Evolutionary conservation across 2,888 invertebrate genomes (phyloP).

Genomic region (Agrotis segetum): DNA sequence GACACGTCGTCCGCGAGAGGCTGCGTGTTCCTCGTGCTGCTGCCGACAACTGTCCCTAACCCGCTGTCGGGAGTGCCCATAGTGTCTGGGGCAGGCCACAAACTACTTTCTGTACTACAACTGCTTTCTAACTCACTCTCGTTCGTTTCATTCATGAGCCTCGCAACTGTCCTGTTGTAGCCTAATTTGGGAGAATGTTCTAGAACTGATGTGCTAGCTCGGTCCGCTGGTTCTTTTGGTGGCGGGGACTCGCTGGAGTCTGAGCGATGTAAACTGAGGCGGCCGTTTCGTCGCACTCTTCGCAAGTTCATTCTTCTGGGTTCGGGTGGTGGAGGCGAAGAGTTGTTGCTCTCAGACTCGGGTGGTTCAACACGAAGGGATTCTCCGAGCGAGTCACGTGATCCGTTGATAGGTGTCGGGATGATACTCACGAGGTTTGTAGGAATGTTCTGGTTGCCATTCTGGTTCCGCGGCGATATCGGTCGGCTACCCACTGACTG

Average conservation of each 20-base stretch:
- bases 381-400: constrained; percentile 84
- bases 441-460: constrained; percentile 73
- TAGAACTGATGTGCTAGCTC: constrained; percentile 70
- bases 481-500: constrained; percentile 85
- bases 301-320: constrained; percentile 74
- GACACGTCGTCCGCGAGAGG: constrained; percentile 79
- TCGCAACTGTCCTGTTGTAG: constrained; percentile 81
- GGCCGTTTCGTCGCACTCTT: constrained; percentile 77
- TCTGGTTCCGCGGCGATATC: constrained; percentile 80
- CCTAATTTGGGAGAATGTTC: constrained; percentile 75
- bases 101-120: constrained; percentile 84
- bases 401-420: constrained; percentile 92
- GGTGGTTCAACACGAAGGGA: constrained; percentile 78
- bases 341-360: constrained; percentile 73
- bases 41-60: constrained; percentile 80
- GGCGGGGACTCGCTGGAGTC: constrained; percentile 87
- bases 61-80: constrained; percentile 84
- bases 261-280: constrained; percentile 77
- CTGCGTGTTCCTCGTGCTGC: constrained; percentile 76
- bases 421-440: constrained; percentile 90
- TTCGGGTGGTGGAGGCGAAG: constrained; percentile 74
- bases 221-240: constrained; percentile 74
- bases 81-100: constrained; percentile 75
- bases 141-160: constrained; percentile 88
- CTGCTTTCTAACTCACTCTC: constrained; percentile 89